phyloP scores from a whole-genome alignment of 2,113 vertebrate genomes.

The Prionailurus bengalensis region DNA sequence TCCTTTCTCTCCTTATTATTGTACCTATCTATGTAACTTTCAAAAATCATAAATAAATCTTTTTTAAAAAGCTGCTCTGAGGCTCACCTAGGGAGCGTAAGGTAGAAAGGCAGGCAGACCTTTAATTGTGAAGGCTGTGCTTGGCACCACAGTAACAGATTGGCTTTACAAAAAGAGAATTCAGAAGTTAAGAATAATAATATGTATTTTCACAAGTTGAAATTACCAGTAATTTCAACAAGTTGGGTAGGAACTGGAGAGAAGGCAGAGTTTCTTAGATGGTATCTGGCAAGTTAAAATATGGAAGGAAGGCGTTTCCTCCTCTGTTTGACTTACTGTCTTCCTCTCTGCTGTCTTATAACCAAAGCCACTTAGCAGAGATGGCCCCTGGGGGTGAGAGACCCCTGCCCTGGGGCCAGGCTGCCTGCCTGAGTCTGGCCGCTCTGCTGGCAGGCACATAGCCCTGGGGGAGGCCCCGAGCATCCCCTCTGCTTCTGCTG shows the following conservation, averaged over 20 bases:
- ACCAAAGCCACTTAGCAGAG: no score
- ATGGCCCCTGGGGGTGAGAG: fast-evolving
- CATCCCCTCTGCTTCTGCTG: not conserved
- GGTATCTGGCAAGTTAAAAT: not conserved
- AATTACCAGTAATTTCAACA: not conserved
- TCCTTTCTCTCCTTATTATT: not conserved
- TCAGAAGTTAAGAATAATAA: not conserved
- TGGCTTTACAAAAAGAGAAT: not conserved
- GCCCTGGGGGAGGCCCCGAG: fast-evolving
- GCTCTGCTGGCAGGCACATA: fast-evolving
- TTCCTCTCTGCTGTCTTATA: not conserved
- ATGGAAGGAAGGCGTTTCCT: not conserved
- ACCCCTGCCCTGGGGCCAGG: not conserved
- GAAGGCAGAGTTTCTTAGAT: not conserved
- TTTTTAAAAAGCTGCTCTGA: slow-evolving; percentile 30
- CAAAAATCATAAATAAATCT: slow-evolving; percentile 58
- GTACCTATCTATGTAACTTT: not conserved
- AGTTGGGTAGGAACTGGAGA: not conserved
- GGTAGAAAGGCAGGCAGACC: slow-evolving; percentile 16
- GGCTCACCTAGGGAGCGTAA: not conserved
- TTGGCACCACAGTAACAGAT: not conserved
- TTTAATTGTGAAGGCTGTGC: slow-evolving; percentile 9
- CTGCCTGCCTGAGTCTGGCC: fast-evolving
- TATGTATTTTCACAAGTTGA: not conserved
- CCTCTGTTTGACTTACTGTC: not conserved